Evolutionary conservation across 2,888 invertebrate genomes (phyloP), one percentile per base, ranked within the genome.

Genomic region (Molorchus minor): DNA sequence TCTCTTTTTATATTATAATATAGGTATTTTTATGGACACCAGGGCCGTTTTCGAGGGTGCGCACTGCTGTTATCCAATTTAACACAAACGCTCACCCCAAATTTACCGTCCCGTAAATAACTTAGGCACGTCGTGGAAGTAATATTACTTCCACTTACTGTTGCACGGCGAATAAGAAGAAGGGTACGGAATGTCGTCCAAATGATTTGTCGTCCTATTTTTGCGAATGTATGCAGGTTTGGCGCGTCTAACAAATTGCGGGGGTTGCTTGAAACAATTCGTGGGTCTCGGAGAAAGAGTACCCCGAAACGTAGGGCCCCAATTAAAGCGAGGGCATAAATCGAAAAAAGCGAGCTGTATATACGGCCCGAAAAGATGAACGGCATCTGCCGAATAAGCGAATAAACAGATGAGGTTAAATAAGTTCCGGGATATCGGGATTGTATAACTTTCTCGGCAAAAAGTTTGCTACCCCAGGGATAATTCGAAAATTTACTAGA

Each of bases 41-140:
- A 68, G 65, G 55, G 63, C 56, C 60, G 65, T 66, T 65, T 64
- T 65, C 54, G 61, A 62, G 65, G 67, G 66, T 63, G 56, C 60
- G 69, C 64, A 64, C 63, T 55, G 67, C 75, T 71, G 72, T 75
- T 75, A 77, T 78, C 78, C 77, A 79, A 79, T 78, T 78, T 78
- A 76, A 77, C 74, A 73, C 73, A 74, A 75, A 74, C 76, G 75
- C 75, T 69, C 79, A 77, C 79, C 79, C 79, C 74, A 77, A 77
- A 78, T 78, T 76, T 77, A 78, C 76, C 76, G 76, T 78, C 75
- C 74, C 77, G 77, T 80, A 80, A 79, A 81, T 81, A 81, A 80
- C 78, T 80, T 78, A 77, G 78, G 76, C 78, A 78, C 75, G 77
- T 77, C 77, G 77, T 77, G 77, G 77, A 78, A 77, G 78, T 76